Percentiles rank a stretch among this genome's conserved stretches.
phyloP scores from a whole-genome alignment of 2,797 vertebrate genomes.

The Myotis vivesi region DNA sequence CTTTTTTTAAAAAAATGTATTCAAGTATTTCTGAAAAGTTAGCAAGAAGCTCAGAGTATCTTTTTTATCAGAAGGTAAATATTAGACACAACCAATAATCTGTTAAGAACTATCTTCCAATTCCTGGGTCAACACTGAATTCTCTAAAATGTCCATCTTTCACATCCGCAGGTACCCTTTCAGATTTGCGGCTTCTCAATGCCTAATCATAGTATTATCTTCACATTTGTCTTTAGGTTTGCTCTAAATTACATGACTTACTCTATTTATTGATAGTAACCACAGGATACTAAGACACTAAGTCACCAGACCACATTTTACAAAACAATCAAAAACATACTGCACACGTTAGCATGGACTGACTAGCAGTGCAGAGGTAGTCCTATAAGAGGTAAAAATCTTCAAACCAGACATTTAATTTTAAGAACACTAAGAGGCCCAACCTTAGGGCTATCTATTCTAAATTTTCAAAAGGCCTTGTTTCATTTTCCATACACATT shows the following conservation, averaged over 20 bases:
- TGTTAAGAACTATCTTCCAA: neutral
- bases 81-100: neutral
- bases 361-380: neutral
- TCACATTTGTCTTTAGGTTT: slow-evolving; percentile 48
- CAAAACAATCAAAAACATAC: neutral
- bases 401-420: neutral
- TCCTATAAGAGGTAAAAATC: neutral
- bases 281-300: neutral
- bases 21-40: neutral
- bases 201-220: neutral
- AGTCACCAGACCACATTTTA: slow-evolving; percentile 25
- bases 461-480: slow-evolving; percentile 34
- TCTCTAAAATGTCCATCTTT: slow-evolving; percentile 34
- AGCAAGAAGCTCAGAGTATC: neutral
- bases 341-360: neutral
- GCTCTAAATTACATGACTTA: slow-evolving; percentile 42
- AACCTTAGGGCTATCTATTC: neutral
- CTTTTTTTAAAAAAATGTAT: neutral
- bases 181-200: slow-evolving; percentile 4
- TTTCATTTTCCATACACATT: slow-evolving; percentile 38
- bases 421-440: neutral
- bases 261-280: neutral
- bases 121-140: neutral
- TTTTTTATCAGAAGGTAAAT: neutral
- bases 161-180: neutral